Evolutionary conservation across 2,888 invertebrate species (phyloP).

Genomic region (Rhimphoctona megacephalus): DNA sequence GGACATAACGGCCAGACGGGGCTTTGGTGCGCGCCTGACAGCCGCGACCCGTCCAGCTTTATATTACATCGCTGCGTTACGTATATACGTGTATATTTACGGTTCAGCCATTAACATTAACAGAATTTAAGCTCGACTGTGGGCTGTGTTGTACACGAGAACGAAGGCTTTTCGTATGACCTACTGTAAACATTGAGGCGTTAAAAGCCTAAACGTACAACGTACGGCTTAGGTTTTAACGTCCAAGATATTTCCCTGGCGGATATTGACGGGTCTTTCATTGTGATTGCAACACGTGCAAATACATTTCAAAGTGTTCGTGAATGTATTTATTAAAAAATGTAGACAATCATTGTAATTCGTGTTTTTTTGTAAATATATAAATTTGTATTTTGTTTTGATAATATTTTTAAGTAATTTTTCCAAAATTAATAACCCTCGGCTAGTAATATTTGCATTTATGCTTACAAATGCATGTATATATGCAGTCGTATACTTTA

Average conservation of each 20-base stretch:
- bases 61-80: constrained; percentile 6
- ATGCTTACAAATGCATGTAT: neutral
- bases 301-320: neutral
- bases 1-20: constrained; percentile 23
- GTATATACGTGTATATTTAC: neutral
- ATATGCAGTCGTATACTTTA: neutral
- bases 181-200: constrained; percentile 18
- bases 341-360: no score
- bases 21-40: constrained; percentile 40
- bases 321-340: neutral
- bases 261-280: neutral
- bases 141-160: neutral
- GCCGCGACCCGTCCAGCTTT: constrained; percentile 43
- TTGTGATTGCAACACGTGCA: constrained; percentile 7
- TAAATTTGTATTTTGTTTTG: no score
- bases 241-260: neutral
- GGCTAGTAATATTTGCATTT: neutral
- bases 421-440: neutral
- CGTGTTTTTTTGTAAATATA: no score
- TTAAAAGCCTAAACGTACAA: constrained; percentile 35
- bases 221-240: neutral
- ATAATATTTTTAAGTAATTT: no score
- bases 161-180: constrained; percentile 15
- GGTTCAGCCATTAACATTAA: constrained; percentile 45
- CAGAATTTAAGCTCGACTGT: constrained; percentile 47